Percentiles rank a stretch among this genome's conserved stretches.
phyloP scores from a whole-genome alignment of 2,113 vertebrate species.

The Chaetodon trifascialis region DNA sequence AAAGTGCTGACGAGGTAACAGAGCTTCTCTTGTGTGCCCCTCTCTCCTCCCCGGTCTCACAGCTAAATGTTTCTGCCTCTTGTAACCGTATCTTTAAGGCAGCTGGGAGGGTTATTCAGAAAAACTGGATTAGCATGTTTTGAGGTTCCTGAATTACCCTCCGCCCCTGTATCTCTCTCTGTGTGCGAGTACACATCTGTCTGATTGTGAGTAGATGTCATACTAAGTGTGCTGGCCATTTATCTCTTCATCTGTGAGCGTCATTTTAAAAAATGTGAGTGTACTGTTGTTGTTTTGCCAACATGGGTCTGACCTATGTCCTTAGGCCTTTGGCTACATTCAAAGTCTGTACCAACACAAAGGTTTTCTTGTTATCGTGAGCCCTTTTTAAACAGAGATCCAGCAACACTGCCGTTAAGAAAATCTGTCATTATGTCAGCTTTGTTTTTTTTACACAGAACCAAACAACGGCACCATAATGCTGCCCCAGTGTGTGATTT shows the following conservation, averaged over 20 bases:
- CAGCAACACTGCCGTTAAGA: no score
- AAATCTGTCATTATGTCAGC: no score
- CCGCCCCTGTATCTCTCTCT: constrained; percentile 9
- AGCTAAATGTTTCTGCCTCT: constrained; percentile 51
- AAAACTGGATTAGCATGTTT: constrained; percentile 73
- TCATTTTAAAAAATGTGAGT: constrained; percentile 31
- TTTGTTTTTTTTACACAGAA: no score
- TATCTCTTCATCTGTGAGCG: constrained; percentile 38
- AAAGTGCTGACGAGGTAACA: constrained; percentile 60
- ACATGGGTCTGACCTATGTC: constrained; percentile 7
- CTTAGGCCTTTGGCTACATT: background rate
- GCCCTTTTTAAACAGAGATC: no score
- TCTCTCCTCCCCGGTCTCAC: constrained; percentile 44
- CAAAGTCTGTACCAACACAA: background rate
- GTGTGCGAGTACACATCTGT: constrained; percentile 37
- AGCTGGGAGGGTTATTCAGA: constrained; percentile 48
- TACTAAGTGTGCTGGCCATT: constrained; percentile 26
- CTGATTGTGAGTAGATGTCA: constrained; percentile 34
- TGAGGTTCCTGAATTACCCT: constrained; percentile 47
- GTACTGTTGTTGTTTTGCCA: constrained; percentile 39
- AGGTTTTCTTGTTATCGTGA: background rate
- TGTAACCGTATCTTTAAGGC: constrained; percentile 68
- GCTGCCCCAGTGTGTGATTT: no score
- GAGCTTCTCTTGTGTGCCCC: constrained; percentile 59
- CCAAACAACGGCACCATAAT: no score